phyloP scores from a whole-genome alignment of 2,888 invertebrate species.

The Plebejus argus region DNA sequence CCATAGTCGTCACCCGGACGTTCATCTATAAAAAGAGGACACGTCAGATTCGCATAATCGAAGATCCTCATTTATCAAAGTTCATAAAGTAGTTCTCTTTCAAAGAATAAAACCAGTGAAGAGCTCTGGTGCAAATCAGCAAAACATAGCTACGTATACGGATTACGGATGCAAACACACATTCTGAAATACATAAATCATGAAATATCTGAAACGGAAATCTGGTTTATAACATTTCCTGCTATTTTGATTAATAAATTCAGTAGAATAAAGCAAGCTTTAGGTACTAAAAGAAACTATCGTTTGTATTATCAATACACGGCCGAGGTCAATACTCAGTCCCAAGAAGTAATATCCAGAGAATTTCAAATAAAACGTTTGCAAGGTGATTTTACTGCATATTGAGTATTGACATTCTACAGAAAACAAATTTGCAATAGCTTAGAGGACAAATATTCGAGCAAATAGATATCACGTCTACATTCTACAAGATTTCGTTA shows the following conservation, averaged over 20 bases:
- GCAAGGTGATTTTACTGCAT: constrained; percentile 1
- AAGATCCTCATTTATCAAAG: background rate
- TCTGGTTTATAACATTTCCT: background rate
- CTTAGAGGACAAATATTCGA: background rate
- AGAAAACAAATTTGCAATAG: background rate
- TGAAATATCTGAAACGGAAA: background rate
- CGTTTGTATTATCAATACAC: constrained; percentile 11
- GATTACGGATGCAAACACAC: constrained; percentile 10
- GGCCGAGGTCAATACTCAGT: background rate
- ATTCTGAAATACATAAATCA: constrained; percentile 4
- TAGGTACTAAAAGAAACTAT: background rate
- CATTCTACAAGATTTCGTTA: background rate
- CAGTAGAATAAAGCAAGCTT: background rate
- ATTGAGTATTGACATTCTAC: background rate
- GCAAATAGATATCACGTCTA: background rate
- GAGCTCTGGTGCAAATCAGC: background rate
- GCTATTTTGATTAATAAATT: too few species aligned
- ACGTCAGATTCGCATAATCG: background rate
- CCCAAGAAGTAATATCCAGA: constrained; percentile 9
- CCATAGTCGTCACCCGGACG: constrained; percentile 99
- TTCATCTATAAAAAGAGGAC: constrained; percentile 86
- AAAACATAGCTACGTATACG: background rate
- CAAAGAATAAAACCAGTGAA: background rate
- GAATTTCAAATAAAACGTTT: constrained; percentile 18
- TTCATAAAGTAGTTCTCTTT: background rate